Evolutionary conservation across 2,888 invertebrate genomes (phyloP), one percentile per base, ranked within the genome.

Genomic region (Drosophila atroscutellata): DNA sequence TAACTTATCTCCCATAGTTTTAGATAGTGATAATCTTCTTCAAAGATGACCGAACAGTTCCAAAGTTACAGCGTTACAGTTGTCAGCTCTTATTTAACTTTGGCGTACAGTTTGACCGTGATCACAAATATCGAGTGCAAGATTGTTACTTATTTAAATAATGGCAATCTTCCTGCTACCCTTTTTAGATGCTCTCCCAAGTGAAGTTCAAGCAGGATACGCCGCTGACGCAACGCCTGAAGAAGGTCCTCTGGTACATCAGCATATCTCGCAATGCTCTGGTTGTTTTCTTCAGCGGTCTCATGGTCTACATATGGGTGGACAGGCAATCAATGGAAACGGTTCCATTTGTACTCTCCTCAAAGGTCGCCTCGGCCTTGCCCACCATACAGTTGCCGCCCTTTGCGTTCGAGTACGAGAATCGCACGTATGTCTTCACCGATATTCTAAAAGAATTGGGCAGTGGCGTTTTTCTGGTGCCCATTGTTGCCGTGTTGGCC

Each of bases 181-280:
- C 45, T 15, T 15, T 32, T 6, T 60, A 91, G 91, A 65, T 88
- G 63, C 81, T 91, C 4, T 82, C 90, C 28, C 86, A 87, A 54
- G 75, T 91, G 2, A 88, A 82, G 26, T 91, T 91, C 47, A 89
- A 88, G 70, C 72, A 59, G 51, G 71, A 86, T 18, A 86, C 83
- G 0, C 72, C 75, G 1, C 57, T 71, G 1, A 86, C 76, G 3
- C 81, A 85, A 0, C 86, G 72, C 4, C 60, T 95, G 11, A 94
- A 94, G 83, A 95, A 95, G 91, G 75, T 93, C 5, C 91, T 96
- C 18, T 97, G 97, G 96, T 94, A 97, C 75, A 81, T 96, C 28
- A 96, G 96, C 15, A 96, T 97, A 80, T 95, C 96, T 2, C 94
- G 97, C 76, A 97, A 98, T 93, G 97, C 97, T 20, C 91, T 97